phyloP scores from a whole-genome alignment of 2,888 invertebrate species.

The Protula sp. region DNA sequence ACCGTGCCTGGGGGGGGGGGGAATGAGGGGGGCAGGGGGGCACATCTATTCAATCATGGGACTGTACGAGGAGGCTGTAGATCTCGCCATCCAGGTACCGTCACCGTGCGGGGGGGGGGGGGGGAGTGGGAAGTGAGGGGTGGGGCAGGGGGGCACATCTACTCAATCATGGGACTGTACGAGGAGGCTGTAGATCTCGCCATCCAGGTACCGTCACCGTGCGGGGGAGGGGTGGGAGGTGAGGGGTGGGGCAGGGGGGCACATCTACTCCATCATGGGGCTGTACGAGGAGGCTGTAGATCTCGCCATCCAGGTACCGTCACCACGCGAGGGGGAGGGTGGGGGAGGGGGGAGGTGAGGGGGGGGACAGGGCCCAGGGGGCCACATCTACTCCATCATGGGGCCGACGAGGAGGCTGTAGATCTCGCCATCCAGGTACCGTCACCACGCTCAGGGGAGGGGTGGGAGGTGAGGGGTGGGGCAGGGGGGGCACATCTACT shows the following conservation, averaged over 20 bases:
- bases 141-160: too few species aligned
- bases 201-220: background rate
- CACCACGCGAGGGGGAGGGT: too few species aligned
- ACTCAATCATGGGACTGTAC: too few species aligned
- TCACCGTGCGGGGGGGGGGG: conserved; percentile 10
- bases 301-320: too few species aligned
- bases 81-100: conserved; percentile 70
- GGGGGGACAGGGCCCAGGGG: conserved; percentile 67
- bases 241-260: too few species aligned
- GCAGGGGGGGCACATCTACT: conserved; percentile 80
- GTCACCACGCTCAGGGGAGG: conserved; percentile 10
- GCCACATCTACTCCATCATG: conserved; percentile 77
- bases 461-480: conserved; percentile 40
- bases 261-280: too few species aligned
- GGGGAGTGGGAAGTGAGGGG: background rate
- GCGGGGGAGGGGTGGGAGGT: too few species aligned
- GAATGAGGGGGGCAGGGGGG: conserved; percentile 70
- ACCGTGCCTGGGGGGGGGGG: too few species aligned
- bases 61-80: conserved; percentile 88
- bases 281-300: too few species aligned
- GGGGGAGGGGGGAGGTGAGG: conserved; percentile 70
- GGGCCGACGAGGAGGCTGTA: conserved; percentile 86
- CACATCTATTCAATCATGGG: conserved; percentile 80
- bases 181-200: too few species aligned
- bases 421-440: conserved; percentile 72